phyloP scores from a whole-genome alignment of 2,888 invertebrate species.

The Phortica magna region DNA sequence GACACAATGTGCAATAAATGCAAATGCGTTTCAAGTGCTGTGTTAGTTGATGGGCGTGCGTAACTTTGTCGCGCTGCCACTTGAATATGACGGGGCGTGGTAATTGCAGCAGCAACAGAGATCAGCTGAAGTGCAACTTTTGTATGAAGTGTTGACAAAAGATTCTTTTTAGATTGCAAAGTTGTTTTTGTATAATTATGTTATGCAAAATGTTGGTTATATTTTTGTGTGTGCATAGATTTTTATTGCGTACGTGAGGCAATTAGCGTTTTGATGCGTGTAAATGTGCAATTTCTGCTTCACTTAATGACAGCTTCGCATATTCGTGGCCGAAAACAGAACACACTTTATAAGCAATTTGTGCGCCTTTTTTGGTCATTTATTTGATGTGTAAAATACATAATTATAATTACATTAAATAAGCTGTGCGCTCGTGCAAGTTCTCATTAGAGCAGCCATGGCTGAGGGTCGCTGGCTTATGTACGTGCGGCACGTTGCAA shows the following conservation, averaged over 20 bases:
- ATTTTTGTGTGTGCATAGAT: not conserved
- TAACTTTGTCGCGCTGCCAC: not conserved
- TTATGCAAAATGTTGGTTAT: not conserved
- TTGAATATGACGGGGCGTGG: not conserved
- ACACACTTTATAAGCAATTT: not conserved
- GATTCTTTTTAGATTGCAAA: not conserved
- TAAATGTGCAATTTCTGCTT: not conserved
- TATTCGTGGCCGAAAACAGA: not conserved
- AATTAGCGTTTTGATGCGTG: not conserved
- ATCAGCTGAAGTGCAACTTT: not conserved
- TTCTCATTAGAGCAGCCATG: not conserved
- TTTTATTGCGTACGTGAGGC: not conserved
- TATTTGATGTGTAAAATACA: not conserved
- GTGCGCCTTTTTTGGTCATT: not conserved
- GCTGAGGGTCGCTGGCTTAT: not conserved
- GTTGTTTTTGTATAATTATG: not conserved
- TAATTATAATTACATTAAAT: conserved; percentile 19
- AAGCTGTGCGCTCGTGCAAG: conserved; percentile 8
- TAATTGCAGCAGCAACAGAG: not conserved
- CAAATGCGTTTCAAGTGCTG: not conserved
- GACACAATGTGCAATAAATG: conserved; percentile 4
- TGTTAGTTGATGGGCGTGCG: not conserved
- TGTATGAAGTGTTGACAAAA: not conserved
- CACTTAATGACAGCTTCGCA: not conserved
- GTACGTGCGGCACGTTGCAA: not conserved